A percentile compares a stretch with the other conserved stretches of the same genome.
These are phyloP conservation scores for Hypocryptadius cinnamomeus DNA, from an alignment of 2,113 vertebrate genomes.

Conservation along the genomic window DNA sequence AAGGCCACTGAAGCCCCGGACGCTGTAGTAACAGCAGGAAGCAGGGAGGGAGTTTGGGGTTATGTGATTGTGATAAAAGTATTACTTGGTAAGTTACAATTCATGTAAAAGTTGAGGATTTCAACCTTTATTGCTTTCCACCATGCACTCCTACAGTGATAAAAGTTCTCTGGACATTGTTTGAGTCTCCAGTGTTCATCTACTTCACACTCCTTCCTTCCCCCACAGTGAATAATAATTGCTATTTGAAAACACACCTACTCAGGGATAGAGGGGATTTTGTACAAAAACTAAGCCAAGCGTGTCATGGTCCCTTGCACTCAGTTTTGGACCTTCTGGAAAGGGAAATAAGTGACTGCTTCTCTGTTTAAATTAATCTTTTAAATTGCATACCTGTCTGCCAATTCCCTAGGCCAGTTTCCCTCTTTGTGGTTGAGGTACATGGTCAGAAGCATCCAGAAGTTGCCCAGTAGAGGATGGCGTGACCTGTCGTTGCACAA, in stretches of 20 bases:
- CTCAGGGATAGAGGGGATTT: neutral
- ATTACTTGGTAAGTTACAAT: neutral
- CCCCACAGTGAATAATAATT: neutral
- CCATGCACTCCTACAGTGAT: neutral
- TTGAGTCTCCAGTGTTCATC: neutral
- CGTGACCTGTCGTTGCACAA: neutral
- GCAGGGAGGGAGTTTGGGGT: neutral
- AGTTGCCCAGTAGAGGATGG: neutral
- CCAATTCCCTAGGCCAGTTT: neutral
- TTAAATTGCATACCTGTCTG: neutral
- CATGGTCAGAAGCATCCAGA: neutral
- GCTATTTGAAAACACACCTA: neutral
- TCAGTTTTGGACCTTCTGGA: neutral
- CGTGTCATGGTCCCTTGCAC: rapidly evolving
- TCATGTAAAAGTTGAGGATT: neutral
- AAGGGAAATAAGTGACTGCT: neutral
- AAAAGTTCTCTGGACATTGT: neutral
- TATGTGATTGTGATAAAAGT: neutral
- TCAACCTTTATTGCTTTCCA: neutral
- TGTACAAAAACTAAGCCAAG: neutral
- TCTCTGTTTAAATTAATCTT: neutral
- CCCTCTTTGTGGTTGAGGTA: neutral
- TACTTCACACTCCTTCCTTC: neutral
- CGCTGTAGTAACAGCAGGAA: neutral
- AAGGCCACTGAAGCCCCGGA: neutral